These are phyloP conservation scores for Porites rus DNA, from an alignment of 92 coral and sea anemone species.

Conservation along the genomic window DNA sequence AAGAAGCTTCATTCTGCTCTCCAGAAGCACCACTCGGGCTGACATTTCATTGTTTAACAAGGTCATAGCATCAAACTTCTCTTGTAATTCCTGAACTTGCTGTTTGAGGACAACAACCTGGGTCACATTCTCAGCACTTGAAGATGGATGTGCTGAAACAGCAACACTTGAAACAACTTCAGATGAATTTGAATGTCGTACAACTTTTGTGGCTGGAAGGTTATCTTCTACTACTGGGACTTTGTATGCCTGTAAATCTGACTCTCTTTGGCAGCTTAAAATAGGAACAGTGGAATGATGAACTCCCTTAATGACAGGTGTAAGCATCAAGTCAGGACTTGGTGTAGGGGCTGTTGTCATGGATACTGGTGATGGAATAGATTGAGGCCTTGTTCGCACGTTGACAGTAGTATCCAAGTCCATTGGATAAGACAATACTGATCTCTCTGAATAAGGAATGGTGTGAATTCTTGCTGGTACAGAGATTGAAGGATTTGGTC, in stretches of 20 bases:
- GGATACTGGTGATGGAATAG: constrained; percentile 74
- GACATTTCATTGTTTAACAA: constrained; percentile 86
- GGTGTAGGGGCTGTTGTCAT: constrained; percentile 77
- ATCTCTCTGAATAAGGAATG: background rate
- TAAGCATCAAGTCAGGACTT: constrained; percentile 80
- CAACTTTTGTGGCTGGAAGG: constrained; percentile 47
- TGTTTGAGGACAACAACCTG: constrained; percentile 44
- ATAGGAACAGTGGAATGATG: constrained; percentile 62
- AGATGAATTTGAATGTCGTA: constrained; percentile 40
- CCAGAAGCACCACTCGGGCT: constrained; percentile 87
- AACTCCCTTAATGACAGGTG: constrained; percentile 62
- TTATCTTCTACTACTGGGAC: constrained; percentile 21
- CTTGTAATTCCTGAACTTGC: constrained; percentile 62
- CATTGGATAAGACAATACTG: background rate
- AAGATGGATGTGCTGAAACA: background rate
- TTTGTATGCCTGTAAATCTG: background rate
- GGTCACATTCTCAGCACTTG: constrained; percentile 16
- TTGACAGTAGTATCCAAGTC: background rate
- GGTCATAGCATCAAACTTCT: constrained; percentile 68
- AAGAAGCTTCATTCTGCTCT: constrained; percentile 81
- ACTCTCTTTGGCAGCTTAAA: constrained; percentile 42
- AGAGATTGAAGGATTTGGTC: constrained; percentile 5
- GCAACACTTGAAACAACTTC: background rate
- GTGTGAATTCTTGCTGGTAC: constrained; percentile 26
- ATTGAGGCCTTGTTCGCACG: background rate